A percentile compares a stretch with the other conserved stretches of the same genome.
These are phyloP conservation scores for Acrobasis consociella DNA, from an alignment of 2,888 invertebrate genomes.

Conservation along the genomic window DNA sequence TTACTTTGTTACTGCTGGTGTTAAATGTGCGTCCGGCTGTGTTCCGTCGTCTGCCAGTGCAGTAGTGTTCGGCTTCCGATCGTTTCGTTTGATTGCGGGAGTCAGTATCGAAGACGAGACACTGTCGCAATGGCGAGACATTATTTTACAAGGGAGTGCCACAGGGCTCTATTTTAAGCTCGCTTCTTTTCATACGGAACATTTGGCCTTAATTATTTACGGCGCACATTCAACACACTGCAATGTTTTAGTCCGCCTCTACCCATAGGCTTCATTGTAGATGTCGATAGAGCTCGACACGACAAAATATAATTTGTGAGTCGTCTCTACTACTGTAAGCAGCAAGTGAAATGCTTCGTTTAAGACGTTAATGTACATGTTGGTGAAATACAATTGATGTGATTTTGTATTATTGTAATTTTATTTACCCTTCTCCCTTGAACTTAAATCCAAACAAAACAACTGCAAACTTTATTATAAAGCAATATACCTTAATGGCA, in stretches of 20 bases:
- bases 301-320: conserved; percentile 62
- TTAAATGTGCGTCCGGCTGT: conserved; percentile 52
- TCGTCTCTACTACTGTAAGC: conserved; percentile 74
- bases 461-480: background rate
- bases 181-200: conserved; percentile 22
- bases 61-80: conserved; percentile 20
- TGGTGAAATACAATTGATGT: conserved; percentile 83
- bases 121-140: conserved; percentile 17
- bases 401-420: conserved; percentile 72
- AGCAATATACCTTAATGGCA: too few species aligned
- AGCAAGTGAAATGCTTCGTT: conserved; percentile 77
- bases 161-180: conserved; percentile 28
- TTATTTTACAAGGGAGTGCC: conserved; percentile 15
- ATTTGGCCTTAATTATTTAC: background rate
- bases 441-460: background rate
- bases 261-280: conserved; percentile 75
- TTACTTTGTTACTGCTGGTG: conserved; percentile 56
- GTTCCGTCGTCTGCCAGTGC: conserved; percentile 31
- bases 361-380: conserved; percentile 81
- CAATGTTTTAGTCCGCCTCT: conserved; percentile 73
- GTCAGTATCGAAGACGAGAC: conserved; percentile 19
- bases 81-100: conserved; percentile 20
- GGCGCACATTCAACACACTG: conserved; percentile 33
- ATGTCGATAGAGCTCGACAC: conserved; percentile 55
- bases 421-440: conserved; percentile 49